Base-by-base conservation (phyloP, 2,888 invertebrate genomes). In the Sesia bembeciformis region DNA sequence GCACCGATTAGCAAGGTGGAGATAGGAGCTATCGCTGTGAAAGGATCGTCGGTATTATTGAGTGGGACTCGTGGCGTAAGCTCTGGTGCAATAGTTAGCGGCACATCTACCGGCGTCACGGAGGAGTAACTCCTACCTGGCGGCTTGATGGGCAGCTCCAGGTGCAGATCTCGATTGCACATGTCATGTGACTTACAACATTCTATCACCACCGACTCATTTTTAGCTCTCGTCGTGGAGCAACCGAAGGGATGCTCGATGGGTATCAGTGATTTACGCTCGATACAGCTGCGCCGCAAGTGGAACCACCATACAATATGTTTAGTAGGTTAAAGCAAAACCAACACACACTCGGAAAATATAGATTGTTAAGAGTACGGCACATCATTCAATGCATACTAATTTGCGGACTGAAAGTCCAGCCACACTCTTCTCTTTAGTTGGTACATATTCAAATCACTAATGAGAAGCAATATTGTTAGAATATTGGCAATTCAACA, bases 161-260 rank as follows among this genome's bases (percentile, higher is more conserved):
- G 92, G 78, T 87, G 91, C 86, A 94, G 91, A 73, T 91, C 90
- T 74, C 86, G 91, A 91, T 95, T 95, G 92, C 95, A 95, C 93
- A 92, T 93, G 90, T 91, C 86, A 70, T 65, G 90, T 76, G 93
- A 90, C 84, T 93, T 92, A 92, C 96, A 96, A 93, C 95, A 96
- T 81, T 93, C 91, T 91, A 95, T 93, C 90, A 92, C 92, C 91
- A 94, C 93, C 71, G 93, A 92, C 78, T 93, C 92, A 91, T 94
- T 94, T 90, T 91, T 91, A 90, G 91, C 91, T 90, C 92, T 92
- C 86, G 93, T 92, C 85, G 92, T 91, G 90, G 93, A 93, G 92
- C 95, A 95, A 91, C 93, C 91, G 92, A 95, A 92, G 85, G 94
- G 94, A 84, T 95, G 94, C 91, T 94, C 93, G 87, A 92, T 91